Conservation (phyloP, 2,113 vertebrate species). For the Tetrao urogallus region DNA sequence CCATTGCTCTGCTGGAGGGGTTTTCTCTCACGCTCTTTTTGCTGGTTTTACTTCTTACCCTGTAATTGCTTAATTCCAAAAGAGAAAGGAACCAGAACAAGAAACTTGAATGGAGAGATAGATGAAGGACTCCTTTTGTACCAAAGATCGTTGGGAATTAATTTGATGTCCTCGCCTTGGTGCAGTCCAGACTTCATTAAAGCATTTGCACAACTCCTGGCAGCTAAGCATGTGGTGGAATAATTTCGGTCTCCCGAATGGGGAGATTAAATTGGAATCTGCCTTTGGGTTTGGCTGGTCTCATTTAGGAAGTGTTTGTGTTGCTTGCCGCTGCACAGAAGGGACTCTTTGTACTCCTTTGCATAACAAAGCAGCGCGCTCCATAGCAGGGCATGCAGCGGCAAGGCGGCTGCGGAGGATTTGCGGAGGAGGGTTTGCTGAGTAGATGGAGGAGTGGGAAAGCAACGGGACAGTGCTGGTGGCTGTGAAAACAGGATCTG, state of each 20-base stretch:
- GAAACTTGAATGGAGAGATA: not conserved
- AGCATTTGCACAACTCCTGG: slow-evolving; percentile 28
- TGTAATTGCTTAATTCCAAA: not conserved
- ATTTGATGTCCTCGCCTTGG: not conserved
- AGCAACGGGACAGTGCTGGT: not conserved
- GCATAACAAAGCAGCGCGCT: not conserved
- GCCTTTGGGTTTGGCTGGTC: slow-evolving; percentile 47
- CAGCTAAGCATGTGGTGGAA: not conserved
- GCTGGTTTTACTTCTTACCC: not conserved
- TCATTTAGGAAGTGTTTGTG: slow-evolving; percentile 47
- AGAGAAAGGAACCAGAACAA: not conserved
- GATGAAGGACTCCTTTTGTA: not conserved
- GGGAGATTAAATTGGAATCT: not conserved
- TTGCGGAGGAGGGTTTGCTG: not conserved
- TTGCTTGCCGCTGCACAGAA: not conserved
- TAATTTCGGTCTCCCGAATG: slow-evolving; percentile 22
- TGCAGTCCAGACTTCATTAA: slow-evolving; percentile 47
- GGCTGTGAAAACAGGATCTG: not conserved
- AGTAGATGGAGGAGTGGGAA: not conserved
- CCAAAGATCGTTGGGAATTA: slow-evolving; percentile 3
- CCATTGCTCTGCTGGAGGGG: accelerated
- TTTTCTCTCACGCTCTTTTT: not conserved
- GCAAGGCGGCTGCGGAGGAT: not conserved
- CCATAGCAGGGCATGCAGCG: not conserved
- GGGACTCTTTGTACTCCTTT: not conserved